Conservation (phyloP, 2,113 vertebrate genomes). For the Gallinago jamesoni region DNA sequence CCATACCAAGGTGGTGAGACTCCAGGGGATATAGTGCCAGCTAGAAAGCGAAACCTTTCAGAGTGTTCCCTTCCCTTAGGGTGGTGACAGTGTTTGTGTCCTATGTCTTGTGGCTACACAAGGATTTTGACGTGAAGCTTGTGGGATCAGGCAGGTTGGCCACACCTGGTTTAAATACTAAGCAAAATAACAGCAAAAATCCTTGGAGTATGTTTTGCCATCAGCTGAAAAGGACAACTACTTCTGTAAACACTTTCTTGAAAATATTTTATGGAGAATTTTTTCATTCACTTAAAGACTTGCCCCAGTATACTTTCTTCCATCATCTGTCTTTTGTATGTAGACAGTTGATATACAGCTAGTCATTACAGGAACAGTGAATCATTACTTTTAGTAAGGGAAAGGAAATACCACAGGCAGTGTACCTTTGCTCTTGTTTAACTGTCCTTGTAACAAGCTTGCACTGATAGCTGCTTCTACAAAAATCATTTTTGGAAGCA, state of each 20-base stretch:
- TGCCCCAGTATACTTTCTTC: background rate
- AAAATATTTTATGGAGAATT: background rate
- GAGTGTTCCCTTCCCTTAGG: background rate
- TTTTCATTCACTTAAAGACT: background rate
- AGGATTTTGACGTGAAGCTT: background rate
- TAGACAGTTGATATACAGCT: background rate
- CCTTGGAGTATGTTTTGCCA: background rate
- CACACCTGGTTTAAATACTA: background rate
- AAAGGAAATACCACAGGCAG: background rate
- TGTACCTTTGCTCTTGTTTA: background rate
- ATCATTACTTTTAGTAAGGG: background rate
- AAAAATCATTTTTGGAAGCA: background rate
- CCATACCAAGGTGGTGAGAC: fast-evolving
- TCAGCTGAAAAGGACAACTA: background rate
- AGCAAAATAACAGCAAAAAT: background rate
- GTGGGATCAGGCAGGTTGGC: background rate
- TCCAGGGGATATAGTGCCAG: background rate
- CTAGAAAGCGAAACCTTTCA: background rate
- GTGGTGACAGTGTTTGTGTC: background rate
- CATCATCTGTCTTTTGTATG: background rate
- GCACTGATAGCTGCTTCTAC: background rate
- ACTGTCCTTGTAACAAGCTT: background rate
- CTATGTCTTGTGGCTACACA: background rate
- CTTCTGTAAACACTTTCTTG: background rate
- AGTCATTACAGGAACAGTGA: background rate